These are phyloP conservation scores for Copsychus sechellarum DNA, from an alignment of 2,113 vertebrate genomes.

Conservation along the genomic window DNA sequence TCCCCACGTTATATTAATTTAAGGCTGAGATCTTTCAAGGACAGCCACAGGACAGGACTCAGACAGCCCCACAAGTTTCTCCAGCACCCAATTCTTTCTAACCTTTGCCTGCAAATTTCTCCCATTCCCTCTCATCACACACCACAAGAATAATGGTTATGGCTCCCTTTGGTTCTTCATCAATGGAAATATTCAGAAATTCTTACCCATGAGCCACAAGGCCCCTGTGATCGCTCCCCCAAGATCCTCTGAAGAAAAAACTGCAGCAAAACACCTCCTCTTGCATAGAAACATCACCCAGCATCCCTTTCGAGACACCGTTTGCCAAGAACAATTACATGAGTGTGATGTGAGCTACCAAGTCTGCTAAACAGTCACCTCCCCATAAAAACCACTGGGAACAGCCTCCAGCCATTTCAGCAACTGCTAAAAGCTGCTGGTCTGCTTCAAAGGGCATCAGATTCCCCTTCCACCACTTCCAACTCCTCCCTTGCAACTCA, in stretches of 20 bases:
- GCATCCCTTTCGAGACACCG: background rate
- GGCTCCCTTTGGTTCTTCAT: background rate
- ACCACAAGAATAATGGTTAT: background rate
- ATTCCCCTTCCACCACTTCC: background rate
- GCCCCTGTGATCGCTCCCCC: background rate
- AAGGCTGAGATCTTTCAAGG: background rate
- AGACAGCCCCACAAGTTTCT: background rate
- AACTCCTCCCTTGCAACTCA: background rate
- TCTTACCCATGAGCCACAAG: fast-evolving
- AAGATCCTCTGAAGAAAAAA: background rate
- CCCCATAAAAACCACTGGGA: background rate
- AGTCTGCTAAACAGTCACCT: background rate
- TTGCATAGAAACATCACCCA: background rate
- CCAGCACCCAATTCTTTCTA: background rate
- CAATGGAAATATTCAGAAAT: background rate
- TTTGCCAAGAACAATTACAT: background rate
- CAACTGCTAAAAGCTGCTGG: background rate
- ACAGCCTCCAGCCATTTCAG: background rate
- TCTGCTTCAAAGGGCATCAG: background rate
- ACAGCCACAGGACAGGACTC: background rate
- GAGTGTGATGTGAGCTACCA: background rate
- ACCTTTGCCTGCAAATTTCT: background rate
- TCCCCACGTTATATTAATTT: background rate
- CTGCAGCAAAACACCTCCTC: background rate
- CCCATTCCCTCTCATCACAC: background rate